Conservation (phyloP, 2,888 invertebrate species). For the Xanthia togata region DNA sequence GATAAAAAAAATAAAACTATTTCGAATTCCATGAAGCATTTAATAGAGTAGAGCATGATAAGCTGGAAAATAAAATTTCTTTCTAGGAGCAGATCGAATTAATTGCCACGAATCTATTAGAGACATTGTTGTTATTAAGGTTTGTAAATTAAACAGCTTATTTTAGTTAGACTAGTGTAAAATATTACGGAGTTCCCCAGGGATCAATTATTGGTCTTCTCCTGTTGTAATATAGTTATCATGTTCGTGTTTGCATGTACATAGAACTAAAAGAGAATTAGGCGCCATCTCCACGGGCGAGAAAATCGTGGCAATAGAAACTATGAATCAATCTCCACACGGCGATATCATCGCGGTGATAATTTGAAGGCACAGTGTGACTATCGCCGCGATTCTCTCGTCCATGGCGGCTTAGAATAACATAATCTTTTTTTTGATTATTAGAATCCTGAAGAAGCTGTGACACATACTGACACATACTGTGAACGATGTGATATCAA, state of each 20-base stretch:
- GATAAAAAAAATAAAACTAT: not conserved
- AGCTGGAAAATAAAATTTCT: not conserved
- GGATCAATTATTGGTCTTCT: slow-evolving; percentile 1
- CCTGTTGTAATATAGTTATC: not conserved
- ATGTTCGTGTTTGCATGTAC: not conserved
- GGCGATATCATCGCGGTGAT: too few species aligned
- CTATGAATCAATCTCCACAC: too few species aligned
- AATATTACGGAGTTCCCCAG: not conserved
- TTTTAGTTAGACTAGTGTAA: not conserved
- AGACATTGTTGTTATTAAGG: not conserved
- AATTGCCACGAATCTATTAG: not conserved
- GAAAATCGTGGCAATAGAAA: too few species aligned
- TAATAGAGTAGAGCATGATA: slow-evolving; percentile 14
- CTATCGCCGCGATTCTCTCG: too few species aligned
- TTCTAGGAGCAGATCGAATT: not conserved
- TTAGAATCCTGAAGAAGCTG: slow-evolving; percentile 45
- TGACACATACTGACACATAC: slow-evolving; percentile 23
- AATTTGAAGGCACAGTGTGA: not conserved
- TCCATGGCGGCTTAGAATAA: not conserved
- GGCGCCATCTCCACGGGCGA: too few species aligned
- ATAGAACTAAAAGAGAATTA: not conserved
- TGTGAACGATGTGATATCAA: slow-evolving; percentile 74
- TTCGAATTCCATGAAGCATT: slow-evolving; percentile 6
- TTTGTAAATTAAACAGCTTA: not conserved
- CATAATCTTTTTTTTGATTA: not conserved